A percentile compares a stretch with the other conserved stretches of the same genome.
Evolutionary conservation across 2,797 vertebrate species (phyloP).

Genomic region (Malurus splendens): DNA sequence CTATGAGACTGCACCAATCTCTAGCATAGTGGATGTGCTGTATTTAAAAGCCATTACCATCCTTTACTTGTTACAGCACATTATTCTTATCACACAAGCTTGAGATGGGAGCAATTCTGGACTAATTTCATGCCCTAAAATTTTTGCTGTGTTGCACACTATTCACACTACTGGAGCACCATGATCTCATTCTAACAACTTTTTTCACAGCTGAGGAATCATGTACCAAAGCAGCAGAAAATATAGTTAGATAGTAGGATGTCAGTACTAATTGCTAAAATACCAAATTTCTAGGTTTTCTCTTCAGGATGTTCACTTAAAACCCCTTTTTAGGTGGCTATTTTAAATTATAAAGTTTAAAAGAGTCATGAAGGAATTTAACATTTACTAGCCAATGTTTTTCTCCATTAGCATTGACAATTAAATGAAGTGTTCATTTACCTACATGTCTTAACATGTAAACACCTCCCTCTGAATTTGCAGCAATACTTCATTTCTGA

Average conservation of each 20-base stretch:
- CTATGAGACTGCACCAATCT: neutral
- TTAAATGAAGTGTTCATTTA: neutral
- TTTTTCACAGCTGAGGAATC: neutral
- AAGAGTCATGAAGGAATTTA: neutral
- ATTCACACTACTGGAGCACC: neutral
- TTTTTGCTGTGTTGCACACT: neutral
- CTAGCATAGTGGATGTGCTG: accelerated
- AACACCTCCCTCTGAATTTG: neutral
- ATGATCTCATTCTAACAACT: neutral
- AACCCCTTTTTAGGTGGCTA: neutral
- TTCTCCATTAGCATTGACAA: neutral
- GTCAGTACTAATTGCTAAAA: neutral
- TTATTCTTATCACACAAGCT: neutral
- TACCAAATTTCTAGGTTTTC: neutral
- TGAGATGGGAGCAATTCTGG: neutral
- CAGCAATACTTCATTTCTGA: neutral
- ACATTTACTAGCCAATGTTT: neutral
- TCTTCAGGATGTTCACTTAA: neutral
- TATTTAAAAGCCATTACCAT: neutral
- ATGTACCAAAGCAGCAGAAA: neutral
- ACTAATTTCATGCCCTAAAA: neutral
- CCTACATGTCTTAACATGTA: neutral
- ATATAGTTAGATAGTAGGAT: neutral
- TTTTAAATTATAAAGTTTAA: neutral
- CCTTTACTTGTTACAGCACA: neutral